These are phyloP conservation scores for Mionectes olivaceus DNA, from an alignment of 2,797 vertebrate species.

Conservation along the genomic window DNA sequence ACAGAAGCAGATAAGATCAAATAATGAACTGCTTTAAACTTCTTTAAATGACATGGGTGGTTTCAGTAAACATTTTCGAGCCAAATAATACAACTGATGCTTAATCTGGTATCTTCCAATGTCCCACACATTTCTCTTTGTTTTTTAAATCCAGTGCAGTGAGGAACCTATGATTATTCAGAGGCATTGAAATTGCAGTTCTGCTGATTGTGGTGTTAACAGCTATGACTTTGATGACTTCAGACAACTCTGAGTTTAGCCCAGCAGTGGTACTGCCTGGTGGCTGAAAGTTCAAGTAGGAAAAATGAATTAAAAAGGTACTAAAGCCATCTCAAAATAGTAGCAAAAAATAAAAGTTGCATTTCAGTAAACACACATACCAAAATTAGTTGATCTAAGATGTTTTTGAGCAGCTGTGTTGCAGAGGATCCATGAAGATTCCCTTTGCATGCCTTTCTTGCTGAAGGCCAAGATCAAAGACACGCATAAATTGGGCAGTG, in stretches of 20 bases:
- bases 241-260: not conserved
- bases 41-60: not conserved
- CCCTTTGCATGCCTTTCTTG: not conserved
- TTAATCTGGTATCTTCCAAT: not conserved
- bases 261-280: not conserved
- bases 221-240: not conserved
- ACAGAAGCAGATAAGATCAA: slow-evolving; percentile 30
- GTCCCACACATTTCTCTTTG: not conserved
- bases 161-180: not conserved
- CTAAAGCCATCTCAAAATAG: not conserved
- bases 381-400: not conserved
- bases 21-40: slow-evolving; percentile 8
- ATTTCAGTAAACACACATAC: not conserved
- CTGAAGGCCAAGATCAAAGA: not conserved
- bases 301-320: not conserved
- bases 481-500: not conserved
- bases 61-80: slow-evolving; percentile 32
- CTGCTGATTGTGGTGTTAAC: not conserved
- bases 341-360: not conserved
- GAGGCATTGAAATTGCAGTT: not conserved
- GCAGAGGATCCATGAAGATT: not conserved
- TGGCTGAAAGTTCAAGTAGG: not conserved
- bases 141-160: not conserved
- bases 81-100: not conserved
- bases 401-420: not conserved